Conservation (phyloP, 2,113 vertebrate genomes). For the Laterallus jamaicensis region DNA sequence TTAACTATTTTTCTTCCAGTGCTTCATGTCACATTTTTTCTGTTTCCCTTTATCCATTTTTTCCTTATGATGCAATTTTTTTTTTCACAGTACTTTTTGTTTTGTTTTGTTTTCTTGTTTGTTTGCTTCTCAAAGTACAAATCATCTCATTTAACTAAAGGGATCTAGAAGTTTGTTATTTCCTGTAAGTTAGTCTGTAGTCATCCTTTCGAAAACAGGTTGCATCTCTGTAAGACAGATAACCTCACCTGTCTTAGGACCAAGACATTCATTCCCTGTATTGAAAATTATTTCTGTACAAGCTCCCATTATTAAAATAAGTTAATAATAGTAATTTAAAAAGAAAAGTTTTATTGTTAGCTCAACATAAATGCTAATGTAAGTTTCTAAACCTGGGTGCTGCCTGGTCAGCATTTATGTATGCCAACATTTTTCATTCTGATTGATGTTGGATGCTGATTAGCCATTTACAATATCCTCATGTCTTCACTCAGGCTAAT, state of each 20-base stretch:
- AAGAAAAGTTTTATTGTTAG: not conserved
- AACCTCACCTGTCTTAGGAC: not conserved
- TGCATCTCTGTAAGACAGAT: not conserved
- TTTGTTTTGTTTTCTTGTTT: not conserved
- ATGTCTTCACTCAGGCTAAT: not conserved
- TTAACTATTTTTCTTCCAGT: not conserved
- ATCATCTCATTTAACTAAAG: not conserved
- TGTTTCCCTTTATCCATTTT: not conserved
- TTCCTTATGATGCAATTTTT: not conserved
- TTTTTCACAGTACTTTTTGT: not conserved
- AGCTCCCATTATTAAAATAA: not conserved
- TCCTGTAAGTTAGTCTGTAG: not conserved
- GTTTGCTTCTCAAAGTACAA: not conserved
- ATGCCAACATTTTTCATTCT: not conserved
- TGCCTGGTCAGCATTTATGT: not conserved
- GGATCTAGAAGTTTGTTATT: not conserved
- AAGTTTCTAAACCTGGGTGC: not conserved
- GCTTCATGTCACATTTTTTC: not conserved
- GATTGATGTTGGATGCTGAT: conserved; percentile 2
- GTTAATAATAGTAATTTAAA: not conserved
- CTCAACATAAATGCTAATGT: not conserved
- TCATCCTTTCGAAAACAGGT: not conserved
- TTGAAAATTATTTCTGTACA: not conserved
- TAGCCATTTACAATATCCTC: not conserved
- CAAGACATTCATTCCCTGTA: not conserved